Base-by-base conservation (phyloP, 1,140 invertebrate species). In the Anoplophora glabripennis region DNA sequence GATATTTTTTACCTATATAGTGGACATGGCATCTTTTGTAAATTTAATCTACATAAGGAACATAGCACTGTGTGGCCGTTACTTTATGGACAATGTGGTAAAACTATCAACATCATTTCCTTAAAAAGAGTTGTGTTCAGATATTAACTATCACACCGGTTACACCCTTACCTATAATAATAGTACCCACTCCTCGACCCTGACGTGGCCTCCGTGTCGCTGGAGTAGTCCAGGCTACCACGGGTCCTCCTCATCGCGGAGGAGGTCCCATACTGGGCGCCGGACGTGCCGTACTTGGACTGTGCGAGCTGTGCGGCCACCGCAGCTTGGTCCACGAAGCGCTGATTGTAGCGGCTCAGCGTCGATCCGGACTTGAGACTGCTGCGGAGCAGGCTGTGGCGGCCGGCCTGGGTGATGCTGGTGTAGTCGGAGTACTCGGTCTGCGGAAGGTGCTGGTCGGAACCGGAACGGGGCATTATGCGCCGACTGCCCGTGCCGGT, bases 181-280 rank as follows among this genome's bases (percentile, higher is more conserved):
- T 91, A 91, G 71, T 90, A 90, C 36, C 86, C 86, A 37, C 86
- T 85, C 57, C 89, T 81, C 12, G 87, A 84, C 12, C 88, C 89
- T 59, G 87, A 88, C 0, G 88, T 89, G 1, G 92, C 90, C 80
- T 98, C 95, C 0, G 94, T 96, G 72, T 98, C 95, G 11, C 94
- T 96, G 34, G 91, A 92, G 74, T 94, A 94, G 76, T 94, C 92
- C 62, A 94, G 78, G 42, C 88, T 87, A 17, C 84, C 81, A 59
- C 89, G 79, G 64, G 89, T 86, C 59, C 89, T 80, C 71, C 88
- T 82, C 36, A 66, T 49, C 0, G 84, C 83, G 28, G 77, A 76
- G 40, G 76, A 77, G 36, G 58, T 63, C 18, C 64, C 62, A 56
- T 72, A 68, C 59, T 73, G 65, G 59, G 57, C 44, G 45, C 57